phyloP scores from a whole-genome alignment of 2,888 invertebrate genomes.

The Cinara cedri region DNA sequence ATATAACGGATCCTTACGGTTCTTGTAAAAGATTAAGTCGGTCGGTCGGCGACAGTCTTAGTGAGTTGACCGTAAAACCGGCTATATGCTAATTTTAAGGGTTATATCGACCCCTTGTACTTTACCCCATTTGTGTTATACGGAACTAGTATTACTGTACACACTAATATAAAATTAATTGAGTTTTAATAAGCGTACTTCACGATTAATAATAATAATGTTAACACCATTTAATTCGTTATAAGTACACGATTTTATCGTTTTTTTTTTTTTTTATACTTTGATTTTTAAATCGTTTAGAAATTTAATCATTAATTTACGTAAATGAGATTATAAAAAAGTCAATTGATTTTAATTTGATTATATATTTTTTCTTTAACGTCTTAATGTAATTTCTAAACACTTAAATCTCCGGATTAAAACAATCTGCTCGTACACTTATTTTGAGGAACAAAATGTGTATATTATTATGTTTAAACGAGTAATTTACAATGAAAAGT shows the following conservation, averaged over 20 bases:
- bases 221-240: neutral
- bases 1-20: neutral
- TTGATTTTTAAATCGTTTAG: neutral
- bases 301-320: neutral
- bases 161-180: neutral
- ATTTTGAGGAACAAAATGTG: too few species aligned
- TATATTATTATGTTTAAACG: too few species aligned
- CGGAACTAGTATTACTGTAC: neutral
- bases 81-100: conserved; percentile 6
- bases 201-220: neutral
- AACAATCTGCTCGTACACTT: too few species aligned
- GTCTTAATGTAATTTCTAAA: too few species aligned
- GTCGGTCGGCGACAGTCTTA: neutral
- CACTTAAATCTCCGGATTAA: too few species aligned
- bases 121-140: neutral
- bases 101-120: neutral
- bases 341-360: neutral
- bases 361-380: neutral
- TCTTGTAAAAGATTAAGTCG: neutral
- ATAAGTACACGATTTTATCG: neutral
- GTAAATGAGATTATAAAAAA: neutral
- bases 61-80: neutral
- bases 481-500: too few species aligned
- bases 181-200: neutral
- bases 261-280: neutral